Evolutionary conservation across 2,797 vertebrate genomes (phyloP).

Genomic region (Sebastes vulpes): DNA sequence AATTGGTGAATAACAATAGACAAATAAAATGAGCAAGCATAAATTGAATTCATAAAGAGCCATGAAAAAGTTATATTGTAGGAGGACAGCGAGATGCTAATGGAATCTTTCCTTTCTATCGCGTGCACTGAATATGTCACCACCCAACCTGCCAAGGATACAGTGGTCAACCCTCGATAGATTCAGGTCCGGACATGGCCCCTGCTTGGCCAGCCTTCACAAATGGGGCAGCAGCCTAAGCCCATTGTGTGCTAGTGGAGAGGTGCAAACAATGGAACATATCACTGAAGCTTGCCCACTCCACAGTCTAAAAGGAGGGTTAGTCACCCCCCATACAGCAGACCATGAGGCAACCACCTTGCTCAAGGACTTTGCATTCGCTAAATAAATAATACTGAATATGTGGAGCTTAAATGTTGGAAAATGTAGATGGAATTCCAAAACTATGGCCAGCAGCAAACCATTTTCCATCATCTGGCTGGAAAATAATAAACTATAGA

Average conservation of each 20-base stretch:
- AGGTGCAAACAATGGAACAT: not conserved
- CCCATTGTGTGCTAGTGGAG: too few relatives aligned
- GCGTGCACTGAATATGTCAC: slow-evolving; percentile 20
- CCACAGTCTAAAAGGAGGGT: not conserved
- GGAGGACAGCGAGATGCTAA: slow-evolving; percentile 43
- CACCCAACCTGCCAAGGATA: not conserved
- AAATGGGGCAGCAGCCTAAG: too few relatives aligned
- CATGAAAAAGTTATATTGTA: slow-evolving; percentile 10
- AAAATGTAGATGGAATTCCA: slow-evolving; percentile 47
- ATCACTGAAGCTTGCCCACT: not conserved
- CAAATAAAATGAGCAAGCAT: slow-evolving; percentile 25
- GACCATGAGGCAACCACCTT: not conserved
- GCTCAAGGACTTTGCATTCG: not conserved
- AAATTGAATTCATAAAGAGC: slow-evolving; percentile 25
- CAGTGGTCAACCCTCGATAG: not conserved
- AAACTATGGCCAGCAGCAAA: slow-evolving; percentile 51
- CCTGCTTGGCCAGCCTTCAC: not conserved
- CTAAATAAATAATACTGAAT: slow-evolving; percentile 22
- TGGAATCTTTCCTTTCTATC: slow-evolving; percentile 43
- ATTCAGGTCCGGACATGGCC: not conserved
- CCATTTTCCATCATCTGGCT: slow-evolving; percentile 45
- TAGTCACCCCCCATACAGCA: not conserved
- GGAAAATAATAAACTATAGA: slow-evolving; percentile 49
- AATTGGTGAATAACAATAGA: slow-evolving; percentile 41
- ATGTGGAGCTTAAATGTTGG: slow-evolving; percentile 40